Evolutionary conservation across 2,113 vertebrate genomes (phyloP), one percentile per base, ranked within the genome.

Genomic region (Salvelinus namaycush): DNA sequence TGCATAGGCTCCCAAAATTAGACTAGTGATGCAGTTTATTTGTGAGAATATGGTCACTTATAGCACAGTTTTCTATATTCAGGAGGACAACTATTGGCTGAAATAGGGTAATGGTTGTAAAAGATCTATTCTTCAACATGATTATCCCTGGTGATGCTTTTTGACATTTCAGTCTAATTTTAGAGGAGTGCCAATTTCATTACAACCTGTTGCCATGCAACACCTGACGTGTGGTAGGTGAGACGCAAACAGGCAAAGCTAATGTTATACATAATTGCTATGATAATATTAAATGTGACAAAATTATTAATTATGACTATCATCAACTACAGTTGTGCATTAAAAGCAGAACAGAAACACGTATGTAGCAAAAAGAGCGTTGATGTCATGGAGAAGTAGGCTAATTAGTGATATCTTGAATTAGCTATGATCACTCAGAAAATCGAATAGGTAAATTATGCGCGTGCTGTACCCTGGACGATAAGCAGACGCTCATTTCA

Each of bases 191-290:
- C 0, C 31, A 68, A 20, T 68, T 68, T 68, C 31, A 9, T 13
- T 68, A 44, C 51, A 44, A 34, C 31, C 31, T 68, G 67, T 68
- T 44, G 67, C 67, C 29, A 68, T 31, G 67, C 66, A 34, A 13
- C 67, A 68, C 31, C 67, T 44, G 29, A 5, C 16, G 2, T 31
- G 39, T 27, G 31, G 31, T 18, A 27, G 14, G 18, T 54, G 27
- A 16, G 65, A 67, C 6, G 16, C 27, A 67, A 67, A 6, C 24
- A 13, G 14, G 14, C 22, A 11, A 44, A 11, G 39, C 8, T 44
- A 44, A 44, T 44, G 39, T 44, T 44, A 44, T 12, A 11, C 39
- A 44, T 44, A 44, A 44, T 44, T 44, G 39, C 39, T 44, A 44
- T 44, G 39, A 44, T 11, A 44, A 44, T 44, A 44, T 44, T 44